phyloP scores from a whole-genome alignment of 2,113 vertebrate species.

The Oostethus manadensis region DNA sequence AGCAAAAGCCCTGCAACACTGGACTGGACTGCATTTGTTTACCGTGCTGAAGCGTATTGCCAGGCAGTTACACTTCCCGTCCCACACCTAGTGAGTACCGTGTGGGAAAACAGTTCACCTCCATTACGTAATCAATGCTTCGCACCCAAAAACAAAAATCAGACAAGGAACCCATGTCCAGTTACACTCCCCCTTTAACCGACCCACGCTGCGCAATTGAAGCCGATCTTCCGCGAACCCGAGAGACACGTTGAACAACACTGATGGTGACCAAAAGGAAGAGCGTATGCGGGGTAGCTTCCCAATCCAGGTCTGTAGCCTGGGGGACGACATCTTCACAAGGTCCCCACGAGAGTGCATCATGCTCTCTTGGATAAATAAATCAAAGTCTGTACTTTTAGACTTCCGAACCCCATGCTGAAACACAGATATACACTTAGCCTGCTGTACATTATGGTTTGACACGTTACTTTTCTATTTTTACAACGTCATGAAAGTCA shows the following conservation, averaged over 20 bases:
- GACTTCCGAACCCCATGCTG: conserved; percentile 15
- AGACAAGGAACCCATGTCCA: neutral
- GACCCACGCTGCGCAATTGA: conserved; percentile 9
- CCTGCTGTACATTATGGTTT: conserved; percentile 1
- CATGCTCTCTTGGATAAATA: conserved; percentile 37
- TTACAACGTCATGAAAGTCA: conserved; percentile 14
- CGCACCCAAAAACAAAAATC: neutral
- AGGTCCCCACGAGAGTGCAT: conserved; percentile 15
- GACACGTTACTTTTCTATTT: neutral
- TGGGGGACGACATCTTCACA: conserved; percentile 33
- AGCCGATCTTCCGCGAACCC: conserved; percentile 8
- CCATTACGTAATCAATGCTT: too few relatives aligned
- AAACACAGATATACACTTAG: conserved; percentile 15
- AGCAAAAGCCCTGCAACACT: too few relatives aligned
- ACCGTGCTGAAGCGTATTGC: too few relatives aligned
- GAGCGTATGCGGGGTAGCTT: conserved; percentile 7
- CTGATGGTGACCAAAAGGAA: conserved; percentile 13
- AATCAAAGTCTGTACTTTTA: conserved; percentile 44
- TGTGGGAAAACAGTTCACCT: too few relatives aligned
- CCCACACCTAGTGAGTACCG: too few relatives aligned
- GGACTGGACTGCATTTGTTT: too few relatives aligned
- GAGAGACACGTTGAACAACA: conserved; percentile 10
- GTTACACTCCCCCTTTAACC: conserved; percentile 8
- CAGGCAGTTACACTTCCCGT: too few relatives aligned
- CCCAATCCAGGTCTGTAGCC: conserved; percentile 21